A percentile compares a stretch with the other conserved stretches of the same genome.
Evolutionary conservation across 2,113 vertebrate species (phyloP).

Genomic region (Numida meleagris): DNA sequence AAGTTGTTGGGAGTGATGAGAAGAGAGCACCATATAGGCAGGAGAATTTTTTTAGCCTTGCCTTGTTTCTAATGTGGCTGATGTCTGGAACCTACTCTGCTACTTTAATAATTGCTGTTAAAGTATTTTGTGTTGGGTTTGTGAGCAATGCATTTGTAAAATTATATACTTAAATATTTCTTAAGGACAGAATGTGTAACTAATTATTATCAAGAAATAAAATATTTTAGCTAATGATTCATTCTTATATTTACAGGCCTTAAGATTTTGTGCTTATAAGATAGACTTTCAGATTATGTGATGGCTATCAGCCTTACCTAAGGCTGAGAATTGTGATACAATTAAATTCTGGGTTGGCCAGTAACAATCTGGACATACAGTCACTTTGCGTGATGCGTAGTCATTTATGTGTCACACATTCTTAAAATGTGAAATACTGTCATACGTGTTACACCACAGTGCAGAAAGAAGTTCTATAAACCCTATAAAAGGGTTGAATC

Average conservation of each 20-base stretch:
- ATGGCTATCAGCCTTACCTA: background rate
- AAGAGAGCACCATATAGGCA: background rate
- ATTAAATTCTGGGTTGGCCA: background rate
- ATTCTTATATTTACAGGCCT: background rate
- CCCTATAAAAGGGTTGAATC: background rate
- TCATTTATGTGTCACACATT: fast-evolving
- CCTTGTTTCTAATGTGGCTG: background rate
- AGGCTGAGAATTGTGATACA: background rate
- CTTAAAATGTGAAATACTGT: background rate
- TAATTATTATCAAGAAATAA: background rate
- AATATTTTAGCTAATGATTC: background rate
- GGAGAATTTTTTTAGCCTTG: background rate
- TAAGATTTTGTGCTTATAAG: background rate
- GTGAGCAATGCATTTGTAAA: background rate
- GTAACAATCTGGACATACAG: background rate
- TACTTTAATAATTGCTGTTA: background rate
- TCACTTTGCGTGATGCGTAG: background rate
- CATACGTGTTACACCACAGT: background rate
- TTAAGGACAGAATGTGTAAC: background rate
- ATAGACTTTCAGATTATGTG: background rate
- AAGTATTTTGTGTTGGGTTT: background rate
- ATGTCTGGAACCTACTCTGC: background rate
- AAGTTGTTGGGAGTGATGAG: background rate
- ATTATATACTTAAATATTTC: background rate
- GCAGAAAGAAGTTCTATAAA: background rate